Percentiles rank a stretch among this genome's conserved stretches.
Conservation (phyloP, 2,797 vertebrate species). For the Amblyopsis hoosieri region DNA sequence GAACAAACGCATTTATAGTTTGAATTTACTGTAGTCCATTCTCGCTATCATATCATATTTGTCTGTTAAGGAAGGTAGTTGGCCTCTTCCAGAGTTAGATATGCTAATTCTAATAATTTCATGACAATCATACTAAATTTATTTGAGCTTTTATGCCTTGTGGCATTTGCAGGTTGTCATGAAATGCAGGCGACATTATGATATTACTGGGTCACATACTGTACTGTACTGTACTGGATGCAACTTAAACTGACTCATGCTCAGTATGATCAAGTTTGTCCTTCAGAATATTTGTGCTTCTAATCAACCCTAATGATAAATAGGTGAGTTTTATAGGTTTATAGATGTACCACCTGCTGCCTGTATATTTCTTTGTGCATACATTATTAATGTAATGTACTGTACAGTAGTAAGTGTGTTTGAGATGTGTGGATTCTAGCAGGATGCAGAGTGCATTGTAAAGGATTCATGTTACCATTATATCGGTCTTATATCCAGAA, state of each 20-base stretch:
- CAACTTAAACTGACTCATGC: slow-evolving; percentile 40
- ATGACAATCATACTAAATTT: slow-evolving; percentile 43
- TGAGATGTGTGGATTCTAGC: slow-evolving; percentile 35
- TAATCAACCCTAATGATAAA: slow-evolving; percentile 30
- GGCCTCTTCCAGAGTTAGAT: slow-evolving; percentile 14
- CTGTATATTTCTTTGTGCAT: slow-evolving; percentile 33
- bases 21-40: slow-evolving; percentile 23
- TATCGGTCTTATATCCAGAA: slow-evolving; percentile 58
- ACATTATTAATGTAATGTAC: slow-evolving; percentile 40
- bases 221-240: too few relatives aligned
- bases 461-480: slow-evolving; percentile 68
- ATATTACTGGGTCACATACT: slow-evolving; percentile 55
- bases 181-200: slow-evolving; percentile 43
- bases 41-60: slow-evolving; percentile 36
- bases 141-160: slow-evolving; percentile 57
- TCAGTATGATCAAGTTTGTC: slow-evolving; percentile 40
- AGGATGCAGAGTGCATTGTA: slow-evolving; percentile 52
- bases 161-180: slow-evolving; percentile 55
- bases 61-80: slow-evolving; percentile 32
- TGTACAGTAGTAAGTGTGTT: slow-evolving; percentile 37
- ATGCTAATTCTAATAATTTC: slow-evolving; percentile 24
- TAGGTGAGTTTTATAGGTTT: slow-evolving; percentile 1
- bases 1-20: slow-evolving; percentile 33
- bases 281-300: slow-evolving; percentile 41
- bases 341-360: slow-evolving; percentile 1